Conservation (phyloP, 1,140 invertebrate species). For the Phocides pigmalion region DNA sequence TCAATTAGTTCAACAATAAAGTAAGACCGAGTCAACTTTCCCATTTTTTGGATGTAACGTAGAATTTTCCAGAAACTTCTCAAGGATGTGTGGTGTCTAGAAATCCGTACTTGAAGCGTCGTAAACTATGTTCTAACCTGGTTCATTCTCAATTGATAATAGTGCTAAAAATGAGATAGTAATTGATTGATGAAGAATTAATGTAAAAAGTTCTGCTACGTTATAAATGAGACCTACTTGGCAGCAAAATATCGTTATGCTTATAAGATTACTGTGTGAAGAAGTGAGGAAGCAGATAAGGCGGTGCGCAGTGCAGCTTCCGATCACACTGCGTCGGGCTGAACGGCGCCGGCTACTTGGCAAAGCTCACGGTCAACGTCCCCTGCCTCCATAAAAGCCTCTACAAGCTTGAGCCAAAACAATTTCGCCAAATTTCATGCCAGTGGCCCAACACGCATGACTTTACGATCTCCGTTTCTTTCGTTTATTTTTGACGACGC, state of each 20-base stretch:
- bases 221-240: constrained; percentile 64
- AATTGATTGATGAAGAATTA: constrained; percentile 27
- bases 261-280: constrained; percentile 63
- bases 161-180: no score
- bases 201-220: constrained; percentile 30
- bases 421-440: constrained; percentile 78
- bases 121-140: no score
- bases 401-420: constrained; percentile 76
- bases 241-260: constrained; percentile 58
- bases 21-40: no score
- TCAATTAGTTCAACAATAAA: no score
- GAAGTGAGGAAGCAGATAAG: constrained; percentile 63
- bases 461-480: constrained; percentile 60
- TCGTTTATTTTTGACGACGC: constrained; percentile 58
- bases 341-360: constrained; percentile 75
- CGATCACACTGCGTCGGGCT: constrained; percentile 72
- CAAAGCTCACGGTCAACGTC: constrained; percentile 74
- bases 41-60: no score
- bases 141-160: no score
- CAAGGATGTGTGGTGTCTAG: no score
- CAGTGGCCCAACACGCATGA: constrained; percentile 72
- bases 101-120: no score
- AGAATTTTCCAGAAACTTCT: no score
- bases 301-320: constrained; percentile 74
- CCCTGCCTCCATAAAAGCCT: constrained; percentile 73